Evolutionary conservation across 2,797 vertebrate genomes (phyloP).

Genomic region (Crenichthys baileyi): DNA sequence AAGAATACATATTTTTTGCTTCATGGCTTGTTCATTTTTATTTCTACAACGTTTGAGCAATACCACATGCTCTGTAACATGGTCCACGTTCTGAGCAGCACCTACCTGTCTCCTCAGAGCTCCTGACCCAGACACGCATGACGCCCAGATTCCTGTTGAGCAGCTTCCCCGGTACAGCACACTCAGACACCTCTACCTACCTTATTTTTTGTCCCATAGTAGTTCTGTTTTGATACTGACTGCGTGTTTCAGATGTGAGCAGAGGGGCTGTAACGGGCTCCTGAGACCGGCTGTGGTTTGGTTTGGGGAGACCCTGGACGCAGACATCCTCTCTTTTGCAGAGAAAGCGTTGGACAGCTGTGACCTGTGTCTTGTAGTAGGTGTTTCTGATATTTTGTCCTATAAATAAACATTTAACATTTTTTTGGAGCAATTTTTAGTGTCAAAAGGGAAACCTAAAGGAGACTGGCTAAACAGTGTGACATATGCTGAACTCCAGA

Average conservation of each 20-base stretch:
- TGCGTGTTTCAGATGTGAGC: conserved; percentile 85
- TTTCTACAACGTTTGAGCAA: neutral
- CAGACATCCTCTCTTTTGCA: conserved; percentile 82
- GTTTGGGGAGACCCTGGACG: conserved; percentile 94
- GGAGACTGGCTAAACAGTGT: neutral
- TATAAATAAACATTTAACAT: neutral
- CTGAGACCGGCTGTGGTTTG: conserved; percentile 94
- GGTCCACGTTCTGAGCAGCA: neutral
- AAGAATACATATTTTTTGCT: neutral
- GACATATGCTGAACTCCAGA: neutral
- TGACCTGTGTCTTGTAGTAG: conserved; percentile 94
- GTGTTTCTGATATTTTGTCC: neutral
- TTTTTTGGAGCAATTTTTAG: neutral
- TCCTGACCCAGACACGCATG: conserved; percentile 85
- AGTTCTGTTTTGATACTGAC: conserved; percentile 6
- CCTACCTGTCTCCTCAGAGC: conserved; percentile 76
- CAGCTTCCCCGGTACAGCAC: conserved; percentile 87
- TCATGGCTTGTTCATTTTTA: neutral
- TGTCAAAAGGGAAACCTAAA: neutral
- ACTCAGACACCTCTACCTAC: neutral
- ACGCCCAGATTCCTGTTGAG: conserved; percentile 86
- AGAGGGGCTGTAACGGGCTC: conserved; percentile 84
- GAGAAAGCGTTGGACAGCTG: conserved; percentile 89
- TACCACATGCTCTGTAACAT: neutral
- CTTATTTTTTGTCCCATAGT: conserved; percentile 9